phyloP scores from a whole-genome alignment of 2,113 vertebrate genomes.

The Bos taurus region DNA sequence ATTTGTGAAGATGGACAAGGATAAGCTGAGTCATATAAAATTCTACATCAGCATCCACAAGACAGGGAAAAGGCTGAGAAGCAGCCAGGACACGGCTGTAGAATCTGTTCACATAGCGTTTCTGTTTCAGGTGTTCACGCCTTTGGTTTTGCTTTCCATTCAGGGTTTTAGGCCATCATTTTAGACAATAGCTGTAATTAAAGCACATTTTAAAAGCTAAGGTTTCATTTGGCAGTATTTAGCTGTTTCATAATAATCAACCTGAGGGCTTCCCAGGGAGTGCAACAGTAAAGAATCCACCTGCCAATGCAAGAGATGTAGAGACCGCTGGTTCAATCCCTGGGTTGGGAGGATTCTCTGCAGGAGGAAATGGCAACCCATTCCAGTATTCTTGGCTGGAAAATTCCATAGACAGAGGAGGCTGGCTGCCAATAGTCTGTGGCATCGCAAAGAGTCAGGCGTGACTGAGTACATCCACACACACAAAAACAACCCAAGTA shows the following conservation, averaged over 20 bases:
- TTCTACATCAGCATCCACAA: not conserved
- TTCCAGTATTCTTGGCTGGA: not conserved
- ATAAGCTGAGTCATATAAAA: not conserved
- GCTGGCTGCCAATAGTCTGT: not conserved
- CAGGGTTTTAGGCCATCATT: not conserved
- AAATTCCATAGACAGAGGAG: not conserved
- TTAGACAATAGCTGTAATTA: not conserved
- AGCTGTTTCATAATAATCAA: not conserved
- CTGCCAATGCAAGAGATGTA: not conserved
- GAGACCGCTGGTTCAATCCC: fast-evolving
- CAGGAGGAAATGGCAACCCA: not conserved
- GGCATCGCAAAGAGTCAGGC: not conserved
- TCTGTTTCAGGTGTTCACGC: not conserved
- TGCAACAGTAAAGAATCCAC: not conserved
- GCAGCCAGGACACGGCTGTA: fast-evolving
- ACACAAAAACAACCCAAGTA: not conserved
- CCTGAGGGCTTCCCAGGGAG: not conserved
- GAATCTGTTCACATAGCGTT: not conserved
- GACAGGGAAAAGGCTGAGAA: not conserved
- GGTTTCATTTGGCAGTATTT: not conserved
- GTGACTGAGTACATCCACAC: not conserved
- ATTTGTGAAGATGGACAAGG: not conserved
- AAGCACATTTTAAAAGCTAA: not conserved
- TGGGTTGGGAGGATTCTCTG: not conserved
- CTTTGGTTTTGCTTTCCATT: not conserved